Conservation (phyloP, 2,797 vertebrate genomes). For the Tapirus indicus region DNA sequence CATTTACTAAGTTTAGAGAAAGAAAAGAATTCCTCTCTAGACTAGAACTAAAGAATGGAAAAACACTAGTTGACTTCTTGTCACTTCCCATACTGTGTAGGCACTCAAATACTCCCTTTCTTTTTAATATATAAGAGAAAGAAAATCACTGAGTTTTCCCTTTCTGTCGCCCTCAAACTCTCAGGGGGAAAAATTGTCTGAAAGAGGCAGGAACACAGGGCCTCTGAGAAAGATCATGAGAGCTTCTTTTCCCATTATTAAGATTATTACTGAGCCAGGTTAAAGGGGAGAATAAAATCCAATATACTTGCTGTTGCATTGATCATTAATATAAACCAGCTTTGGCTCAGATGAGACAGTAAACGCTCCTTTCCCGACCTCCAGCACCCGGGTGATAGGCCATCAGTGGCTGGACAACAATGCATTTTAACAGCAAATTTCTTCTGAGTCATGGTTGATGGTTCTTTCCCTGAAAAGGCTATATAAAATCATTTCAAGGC, state of each 20-base stretch:
- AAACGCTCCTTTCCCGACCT: slow-evolving; percentile 75
- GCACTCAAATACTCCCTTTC: slow-evolving; percentile 42
- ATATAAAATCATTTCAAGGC: neutral
- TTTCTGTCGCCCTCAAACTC: slow-evolving; percentile 70
- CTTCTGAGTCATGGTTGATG: slow-evolving; percentile 75
- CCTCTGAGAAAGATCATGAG: slow-evolving; percentile 21
- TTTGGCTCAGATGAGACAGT: slow-evolving; percentile 81
- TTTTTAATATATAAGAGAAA: slow-evolving; percentile 40
- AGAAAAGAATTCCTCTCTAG: slow-evolving; percentile 39
- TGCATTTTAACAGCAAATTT: slow-evolving; percentile 74
- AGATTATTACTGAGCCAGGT: slow-evolving; percentile 78
- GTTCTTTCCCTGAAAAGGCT: slow-evolving; percentile 35
- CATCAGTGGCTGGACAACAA: slow-evolving; percentile 69
- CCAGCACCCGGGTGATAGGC: slow-evolving; percentile 66
- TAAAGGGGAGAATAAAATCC: slow-evolving; percentile 84
- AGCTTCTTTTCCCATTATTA: slow-evolving; percentile 78
- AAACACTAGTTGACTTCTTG: slow-evolving; percentile 72
- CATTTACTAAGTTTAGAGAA: slow-evolving; percentile 64
- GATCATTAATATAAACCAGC: slow-evolving; percentile 85
- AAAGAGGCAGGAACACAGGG: slow-evolving; percentile 25
- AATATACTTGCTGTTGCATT: slow-evolving; percentile 69
- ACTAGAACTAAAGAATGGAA: slow-evolving; percentile 61
- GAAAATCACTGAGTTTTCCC: slow-evolving; percentile 46
- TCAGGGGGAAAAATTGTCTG: slow-evolving; percentile 39
- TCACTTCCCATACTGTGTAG: slow-evolving; percentile 65